Evolutionary conservation across 2,888 invertebrate species (phyloP), one percentile per base, ranked within the genome.

Genomic region (Harpalus rubripes): DNA sequence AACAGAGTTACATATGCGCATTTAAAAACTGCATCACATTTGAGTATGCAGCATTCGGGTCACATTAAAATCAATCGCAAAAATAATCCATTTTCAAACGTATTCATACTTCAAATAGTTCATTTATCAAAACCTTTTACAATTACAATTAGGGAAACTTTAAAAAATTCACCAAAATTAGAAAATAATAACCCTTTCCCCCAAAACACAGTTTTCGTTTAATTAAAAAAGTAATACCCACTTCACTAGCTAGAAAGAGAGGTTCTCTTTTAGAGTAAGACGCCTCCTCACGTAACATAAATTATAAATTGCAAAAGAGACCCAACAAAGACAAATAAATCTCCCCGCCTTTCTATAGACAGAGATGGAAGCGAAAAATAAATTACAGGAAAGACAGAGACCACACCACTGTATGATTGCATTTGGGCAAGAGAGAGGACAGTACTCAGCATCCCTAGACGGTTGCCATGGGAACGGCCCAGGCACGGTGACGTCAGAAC

Each of bases 401-500:
- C 8, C 18, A 72, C 7, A 8, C 16, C 15, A 16, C 8, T 18
- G 0, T 7, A 59, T 8, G 22, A 7, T 72, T 10, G 12, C 12
- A 52, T 72, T 80, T n/a, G 88, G 88, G 88, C 87, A 88, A 89
- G 89, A 89, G 89, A 89, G 89, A 89, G 88, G 88, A 89, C 44
- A 79, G 8, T 22, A 5, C 89, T 89, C 89, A 88, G 89, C 90
- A 90, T 90, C 90, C 90, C 90, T 89, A 89, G 90, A 90, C 89
- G 89, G 90, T 90, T 89, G 88, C 90, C 89, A 90, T 90, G 88
- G 89, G 87, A 86, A 90, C 90, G 79, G 84, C 79, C 81, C 86
- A 85, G 84, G 85, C 78, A 68, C 72, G 18, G 76, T 86, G 86
- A 86, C 86, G 86, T 86, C 86, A 86, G 72, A 26, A 44, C 56